Base-by-base conservation (phyloP, 2,113 vertebrate species). In the Alouatta palliata region DNA sequence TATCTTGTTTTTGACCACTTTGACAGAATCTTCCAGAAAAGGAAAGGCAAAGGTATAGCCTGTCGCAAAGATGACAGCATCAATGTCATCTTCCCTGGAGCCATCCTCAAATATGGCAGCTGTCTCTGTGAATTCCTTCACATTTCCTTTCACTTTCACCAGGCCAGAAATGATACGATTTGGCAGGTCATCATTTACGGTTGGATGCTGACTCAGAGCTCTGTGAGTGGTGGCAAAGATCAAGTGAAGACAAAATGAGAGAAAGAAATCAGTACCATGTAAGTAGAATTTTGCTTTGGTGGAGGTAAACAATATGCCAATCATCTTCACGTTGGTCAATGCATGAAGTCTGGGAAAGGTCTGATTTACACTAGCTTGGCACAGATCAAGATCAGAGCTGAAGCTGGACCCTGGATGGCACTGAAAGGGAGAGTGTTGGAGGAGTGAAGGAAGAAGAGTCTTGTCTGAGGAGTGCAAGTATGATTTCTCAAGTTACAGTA, bases 31-130 rank as follows among this genome's bases (percentile, higher is more conserved):
- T 25, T 99, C 98, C 0, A 99, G 98, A 93, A 99, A 99, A 0
- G 99, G 98, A 96, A 99, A 99, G 16, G 61, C 97, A 96, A 98
- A 98, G 27, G 54, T 98, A 94, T 99, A 99, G 90, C 99, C 99
- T 0, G 99, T 99, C 90, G 99, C 99, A 64, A 99, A 99, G 75
- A 99, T 95, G 43, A 99, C 98, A 0, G 82, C 98, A 25, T 99
- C 99, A 0, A 99, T 97, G 19, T 99, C 88, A 12, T 99, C 98
- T 97, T 99, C 99, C 66, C 66, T 97, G 8, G 99, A 99, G n/a
- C 98, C 98, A 0, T 99, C 99, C 68, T 99, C 99, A 75, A 99
- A 99, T 40, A 99, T 95, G 83, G 99, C 99, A 14, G 98, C 98
- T 0, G 98, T 99, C 45, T 98, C 98, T 0, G 97, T 99, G 98